Evolutionary conservation across 2,888 invertebrate genomes (phyloP).

Genomic region (Pheosia gnoma): DNA sequence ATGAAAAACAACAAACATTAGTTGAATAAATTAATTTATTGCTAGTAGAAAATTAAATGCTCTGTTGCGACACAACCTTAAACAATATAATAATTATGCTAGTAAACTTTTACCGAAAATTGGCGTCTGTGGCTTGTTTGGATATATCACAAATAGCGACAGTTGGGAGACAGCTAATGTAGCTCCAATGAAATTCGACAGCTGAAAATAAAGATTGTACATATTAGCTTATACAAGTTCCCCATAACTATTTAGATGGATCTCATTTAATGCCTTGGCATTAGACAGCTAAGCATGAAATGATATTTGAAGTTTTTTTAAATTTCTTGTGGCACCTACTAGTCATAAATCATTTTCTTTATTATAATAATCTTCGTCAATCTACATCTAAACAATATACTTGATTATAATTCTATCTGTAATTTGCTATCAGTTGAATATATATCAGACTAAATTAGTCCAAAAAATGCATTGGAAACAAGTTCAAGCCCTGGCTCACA

Average conservation of each 20-base stretch:
- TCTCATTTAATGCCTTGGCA: too few relatives aligned
- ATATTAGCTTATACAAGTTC: background rate
- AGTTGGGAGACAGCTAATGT: conserved; percentile 90
- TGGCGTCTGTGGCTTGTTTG: conserved; percentile 62
- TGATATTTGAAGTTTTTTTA: too few relatives aligned
- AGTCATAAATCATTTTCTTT: too few relatives aligned
- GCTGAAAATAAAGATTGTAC: conserved; percentile 75
- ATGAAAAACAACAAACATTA: conserved; percentile 1
- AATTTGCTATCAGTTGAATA: too few relatives aligned
- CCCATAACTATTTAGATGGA: background rate
- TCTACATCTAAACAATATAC: too few relatives aligned
- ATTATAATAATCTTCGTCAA: too few relatives aligned
- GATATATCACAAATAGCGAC: conserved; percentile 90
- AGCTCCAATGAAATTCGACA: conserved; percentile 91
- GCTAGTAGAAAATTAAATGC: conserved; percentile 6
- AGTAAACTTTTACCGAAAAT: conserved; percentile 47
- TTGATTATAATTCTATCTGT: too few relatives aligned
- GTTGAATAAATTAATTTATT: conserved; percentile 2
- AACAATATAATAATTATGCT: conserved; percentile 37
- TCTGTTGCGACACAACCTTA: background rate
- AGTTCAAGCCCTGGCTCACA: too few relatives aligned
- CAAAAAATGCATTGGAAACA: too few relatives aligned
- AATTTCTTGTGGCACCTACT: too few relatives aligned
- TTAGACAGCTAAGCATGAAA: too few relatives aligned
- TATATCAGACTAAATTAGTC: too few relatives aligned